Evolutionary conservation across 1,140 invertebrate genomes (phyloP).

Genomic region (Pemphigus obesinymphae): DNA sequence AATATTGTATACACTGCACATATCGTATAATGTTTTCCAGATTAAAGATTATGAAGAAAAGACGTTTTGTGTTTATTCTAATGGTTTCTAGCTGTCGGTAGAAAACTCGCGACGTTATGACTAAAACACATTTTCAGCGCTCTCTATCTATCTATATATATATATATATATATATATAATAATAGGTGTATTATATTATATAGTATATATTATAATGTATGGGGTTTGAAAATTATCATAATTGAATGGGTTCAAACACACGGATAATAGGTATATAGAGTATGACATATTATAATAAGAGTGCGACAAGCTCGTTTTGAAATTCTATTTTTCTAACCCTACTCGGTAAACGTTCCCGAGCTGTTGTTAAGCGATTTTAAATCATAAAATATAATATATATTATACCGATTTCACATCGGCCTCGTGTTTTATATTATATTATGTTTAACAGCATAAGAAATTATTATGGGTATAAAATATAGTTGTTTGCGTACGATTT

Average conservation of each 20-base stretch:
- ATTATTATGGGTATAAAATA: no score
- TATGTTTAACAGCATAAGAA: background rate
- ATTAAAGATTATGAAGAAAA: background rate
- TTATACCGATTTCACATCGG: background rate
- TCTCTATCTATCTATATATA: background rate
- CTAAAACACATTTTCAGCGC: background rate
- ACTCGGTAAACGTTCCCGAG: no score
- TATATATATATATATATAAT: background rate
- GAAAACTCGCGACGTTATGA: background rate
- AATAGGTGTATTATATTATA: background rate
- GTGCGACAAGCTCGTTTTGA: background rate
- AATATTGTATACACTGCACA: background rate
- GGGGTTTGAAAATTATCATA: background rate
- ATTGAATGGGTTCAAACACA: background rate
- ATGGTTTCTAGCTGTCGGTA: background rate
- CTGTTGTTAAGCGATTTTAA: background rate
- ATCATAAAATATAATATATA: no score
- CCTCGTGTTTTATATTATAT: no score
- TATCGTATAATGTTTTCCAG: conserved; percentile 2
- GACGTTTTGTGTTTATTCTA: conserved; percentile 12
- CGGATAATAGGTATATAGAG: no score
- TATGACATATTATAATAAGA: no score
- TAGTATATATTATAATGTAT: no score
- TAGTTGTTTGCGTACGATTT: no score
- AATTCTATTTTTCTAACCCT: background rate